Evolutionary conservation across 2,113 vertebrate genomes (phyloP).

Genomic region (Irena cyanogastra): DNA sequence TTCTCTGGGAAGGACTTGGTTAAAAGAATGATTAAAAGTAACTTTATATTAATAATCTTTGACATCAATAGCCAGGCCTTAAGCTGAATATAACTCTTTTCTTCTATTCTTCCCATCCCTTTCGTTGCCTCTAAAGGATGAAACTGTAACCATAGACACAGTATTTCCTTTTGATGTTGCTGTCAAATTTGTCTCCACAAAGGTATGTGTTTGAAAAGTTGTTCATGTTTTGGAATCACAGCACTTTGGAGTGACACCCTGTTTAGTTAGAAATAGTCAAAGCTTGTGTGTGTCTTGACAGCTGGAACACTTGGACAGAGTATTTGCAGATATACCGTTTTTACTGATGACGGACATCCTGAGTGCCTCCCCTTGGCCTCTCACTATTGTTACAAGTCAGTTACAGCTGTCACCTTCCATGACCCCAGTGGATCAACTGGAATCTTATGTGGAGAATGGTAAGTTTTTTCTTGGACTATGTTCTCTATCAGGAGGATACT

Average conservation of each 20-base stretch:
- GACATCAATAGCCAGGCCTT: not conserved
- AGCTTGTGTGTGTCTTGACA: slow-evolving; percentile 55
- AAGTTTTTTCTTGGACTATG: not conserved
- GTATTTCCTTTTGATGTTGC: slow-evolving; percentile 95
- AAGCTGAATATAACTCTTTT: not conserved
- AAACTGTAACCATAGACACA: slow-evolving; percentile 92
- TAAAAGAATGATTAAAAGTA: not conserved
- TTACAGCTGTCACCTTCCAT: slow-evolving; percentile 82
- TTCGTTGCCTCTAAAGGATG: slow-evolving; percentile 76
- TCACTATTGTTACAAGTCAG: slow-evolving; percentile 82
- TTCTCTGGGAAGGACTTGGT: not conserved
- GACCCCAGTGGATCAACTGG: slow-evolving; percentile 78
- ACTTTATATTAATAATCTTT: not conserved
- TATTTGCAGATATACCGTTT: slow-evolving; percentile 90
- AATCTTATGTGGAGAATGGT: slow-evolving; percentile 87
- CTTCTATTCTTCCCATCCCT: not conserved
- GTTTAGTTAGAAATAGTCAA: not conserved
- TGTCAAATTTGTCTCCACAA: slow-evolving; percentile 89
- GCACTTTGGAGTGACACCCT: not conserved
- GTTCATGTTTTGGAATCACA: not conserved
- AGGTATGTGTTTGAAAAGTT: slow-evolving; percentile 73
- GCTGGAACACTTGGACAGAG: slow-evolving; percentile 89
- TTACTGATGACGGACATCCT: slow-evolving; percentile 89
- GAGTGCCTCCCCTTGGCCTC: slow-evolving; percentile 91
- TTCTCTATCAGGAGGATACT: not conserved